These are phyloP conservation scores for Hybos culiciformis DNA, from an alignment of 2,888 invertebrate species.

Conservation along the genomic window DNA sequence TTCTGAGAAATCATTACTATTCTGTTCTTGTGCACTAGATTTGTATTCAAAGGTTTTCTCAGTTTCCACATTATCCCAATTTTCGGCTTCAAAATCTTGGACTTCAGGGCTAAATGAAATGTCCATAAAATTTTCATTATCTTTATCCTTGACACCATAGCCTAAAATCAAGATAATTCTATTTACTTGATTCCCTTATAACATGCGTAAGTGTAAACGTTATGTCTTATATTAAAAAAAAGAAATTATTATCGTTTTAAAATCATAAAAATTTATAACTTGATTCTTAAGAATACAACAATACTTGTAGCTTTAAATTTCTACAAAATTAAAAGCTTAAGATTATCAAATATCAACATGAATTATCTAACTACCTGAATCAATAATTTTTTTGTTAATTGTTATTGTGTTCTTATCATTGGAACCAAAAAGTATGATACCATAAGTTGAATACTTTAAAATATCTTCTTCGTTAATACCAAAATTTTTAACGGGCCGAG, in stretches of 20 bases:
- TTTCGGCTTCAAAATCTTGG: neutral
- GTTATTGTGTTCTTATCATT: constrained; percentile 3
- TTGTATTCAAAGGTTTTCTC: neutral
- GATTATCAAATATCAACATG: no score
- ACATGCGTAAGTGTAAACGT: neutral
- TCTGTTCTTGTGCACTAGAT: neutral
- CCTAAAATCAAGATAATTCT: constrained; percentile 4
- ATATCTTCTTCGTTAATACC: constrained; percentile 1
- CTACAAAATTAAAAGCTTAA: no score
- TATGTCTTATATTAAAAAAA: neutral
- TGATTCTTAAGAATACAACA: neutral
- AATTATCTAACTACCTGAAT: constrained; percentile 7
- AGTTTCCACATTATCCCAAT: neutral
- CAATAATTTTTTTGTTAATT: constrained; percentile 9
- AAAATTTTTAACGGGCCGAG: constrained; percentile 3
- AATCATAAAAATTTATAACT: neutral
- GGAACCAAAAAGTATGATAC: constrained; percentile 10
- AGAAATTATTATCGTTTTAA: neutral
- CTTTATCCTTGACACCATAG: constrained; percentile 9
- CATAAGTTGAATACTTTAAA: constrained; percentile 9
- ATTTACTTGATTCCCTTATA: neutral
- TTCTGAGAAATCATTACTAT: neutral
- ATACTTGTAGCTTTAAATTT: no score
- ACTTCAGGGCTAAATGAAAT: neutral
- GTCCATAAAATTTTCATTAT: constrained; percentile 10